Percentiles rank a stretch among this genome's conserved stretches.
Conservation (phyloP, 2,888 invertebrate genomes). For the Bruchidius siliquastri region DNA sequence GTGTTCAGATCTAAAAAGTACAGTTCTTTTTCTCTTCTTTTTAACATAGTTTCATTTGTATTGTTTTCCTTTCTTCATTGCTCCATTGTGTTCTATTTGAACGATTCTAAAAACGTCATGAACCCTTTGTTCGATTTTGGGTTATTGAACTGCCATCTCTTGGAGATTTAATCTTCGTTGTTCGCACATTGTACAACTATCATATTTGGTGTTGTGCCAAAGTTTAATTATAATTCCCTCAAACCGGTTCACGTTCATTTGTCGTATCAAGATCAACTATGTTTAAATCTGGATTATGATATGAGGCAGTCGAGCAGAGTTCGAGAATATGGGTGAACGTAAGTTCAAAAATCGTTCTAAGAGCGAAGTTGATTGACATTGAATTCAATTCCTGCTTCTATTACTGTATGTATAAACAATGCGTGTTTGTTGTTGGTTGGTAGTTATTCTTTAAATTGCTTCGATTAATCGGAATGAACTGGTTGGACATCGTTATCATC, state of each 20-base stretch:
- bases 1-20: too few relatives aligned
- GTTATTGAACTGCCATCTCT: background rate
- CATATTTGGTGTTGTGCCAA: background rate
- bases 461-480: background rate
- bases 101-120: background rate
- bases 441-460: background rate
- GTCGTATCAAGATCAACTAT: background rate
- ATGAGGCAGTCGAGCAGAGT: background rate
- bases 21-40: too few relatives aligned
- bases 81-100: background rate
- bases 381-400: background rate
- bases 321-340: background rate
- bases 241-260: background rate
- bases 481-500: background rate
- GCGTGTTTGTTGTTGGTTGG: background rate
- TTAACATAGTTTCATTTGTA: too few relatives aligned
- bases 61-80: too few relatives aligned
- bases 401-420: background rate
- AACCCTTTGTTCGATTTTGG: background rate
- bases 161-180: background rate
- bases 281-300: background rate
- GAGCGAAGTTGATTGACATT: background rate
- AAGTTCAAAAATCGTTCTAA: background rate
- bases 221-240: background rate
- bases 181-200: background rate